phyloP scores from a whole-genome alignment of 2,888 invertebrate species.

The Celastrina argiolus region DNA sequence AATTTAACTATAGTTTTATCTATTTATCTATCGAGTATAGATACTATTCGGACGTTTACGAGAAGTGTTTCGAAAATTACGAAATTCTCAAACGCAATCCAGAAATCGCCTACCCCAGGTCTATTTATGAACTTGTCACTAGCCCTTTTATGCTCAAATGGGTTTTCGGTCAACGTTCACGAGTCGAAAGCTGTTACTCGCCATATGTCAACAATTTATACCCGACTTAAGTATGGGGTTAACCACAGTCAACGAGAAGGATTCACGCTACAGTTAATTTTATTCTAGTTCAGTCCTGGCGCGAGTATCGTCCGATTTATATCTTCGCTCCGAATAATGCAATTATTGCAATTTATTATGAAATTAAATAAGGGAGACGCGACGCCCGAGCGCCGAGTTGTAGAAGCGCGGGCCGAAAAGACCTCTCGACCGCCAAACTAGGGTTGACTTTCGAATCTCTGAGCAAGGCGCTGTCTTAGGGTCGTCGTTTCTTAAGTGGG shows the following conservation, averaged over 20 bases:
- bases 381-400: constrained; percentile 51
- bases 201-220: constrained; percentile 8
- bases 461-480: constrained; percentile 25
- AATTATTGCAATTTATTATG: constrained; percentile 76
- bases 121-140: neutral
- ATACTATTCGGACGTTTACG: no score
- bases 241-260: neutral
- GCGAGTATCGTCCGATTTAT: constrained; percentile 60
- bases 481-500: constrained; percentile 54
- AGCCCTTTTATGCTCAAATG: neutral
- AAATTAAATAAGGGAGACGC: constrained; percentile 73
- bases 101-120: neutral
- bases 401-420: constrained; percentile 43
- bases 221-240: neutral
- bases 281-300: constrained; percentile 38
- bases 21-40: no score
- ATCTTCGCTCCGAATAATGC: constrained; percentile 60
- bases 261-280: constrained; percentile 11
- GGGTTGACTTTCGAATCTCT: constrained; percentile 58
- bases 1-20: no score
- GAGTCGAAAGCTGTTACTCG: constrained; percentile 23
- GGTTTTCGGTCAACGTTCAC: constrained; percentile 11
- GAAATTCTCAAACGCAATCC: no score
- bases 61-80: no score
- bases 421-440: constrained; percentile 40